Conservation (phyloP, 2,888 invertebrate species). For the Cantharis nigra region DNA sequence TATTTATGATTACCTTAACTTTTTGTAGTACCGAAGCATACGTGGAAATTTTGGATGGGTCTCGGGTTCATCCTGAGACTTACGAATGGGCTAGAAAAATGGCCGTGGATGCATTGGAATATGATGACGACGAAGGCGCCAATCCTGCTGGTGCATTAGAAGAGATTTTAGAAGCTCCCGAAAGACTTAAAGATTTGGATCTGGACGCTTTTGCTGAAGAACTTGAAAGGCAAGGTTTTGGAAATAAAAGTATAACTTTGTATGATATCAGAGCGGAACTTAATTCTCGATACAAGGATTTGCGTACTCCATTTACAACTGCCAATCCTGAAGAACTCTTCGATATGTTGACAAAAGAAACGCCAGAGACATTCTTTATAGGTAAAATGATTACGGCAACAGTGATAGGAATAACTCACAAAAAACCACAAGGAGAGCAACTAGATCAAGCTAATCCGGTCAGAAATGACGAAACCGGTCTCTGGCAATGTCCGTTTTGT, state of each 20-base stretch:
- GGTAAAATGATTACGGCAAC: constrained; percentile 83
- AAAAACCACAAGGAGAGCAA: constrained; percentile 91
- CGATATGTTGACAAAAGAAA: constrained; percentile 94
- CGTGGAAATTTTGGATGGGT: constrained; percentile 94
- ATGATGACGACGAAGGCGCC: constrained; percentile 95
- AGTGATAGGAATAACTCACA: constrained; percentile 79
- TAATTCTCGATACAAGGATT: constrained; percentile 91
- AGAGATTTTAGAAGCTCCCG: constrained; percentile 95
- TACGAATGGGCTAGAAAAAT: constrained; percentile 99
- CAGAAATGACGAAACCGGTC: constrained; percentile 88
- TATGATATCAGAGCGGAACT: constrained; percentile 97
- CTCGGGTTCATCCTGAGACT: constrained; percentile 97
- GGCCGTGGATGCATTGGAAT: constrained; percentile 98
- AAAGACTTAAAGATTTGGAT: constrained; percentile 92
- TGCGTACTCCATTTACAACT: constrained; percentile 76
- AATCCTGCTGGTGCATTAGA: constrained; percentile 97
- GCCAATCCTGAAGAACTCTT: constrained; percentile 88
- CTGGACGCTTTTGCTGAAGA: constrained; percentile 98
- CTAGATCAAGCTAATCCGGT: constrained; percentile 95
- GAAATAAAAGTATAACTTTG: constrained; percentile 90
- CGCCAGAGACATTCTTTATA: constrained; percentile 90
- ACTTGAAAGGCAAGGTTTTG: constrained; percentile 79
- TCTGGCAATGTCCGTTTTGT: constrained; percentile 99
- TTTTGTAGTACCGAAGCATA: constrained; percentile 82
- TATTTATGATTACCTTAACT: neutral